Base-by-base conservation (phyloP, 2,888 invertebrate species). In the Thecophora atra region DNA sequence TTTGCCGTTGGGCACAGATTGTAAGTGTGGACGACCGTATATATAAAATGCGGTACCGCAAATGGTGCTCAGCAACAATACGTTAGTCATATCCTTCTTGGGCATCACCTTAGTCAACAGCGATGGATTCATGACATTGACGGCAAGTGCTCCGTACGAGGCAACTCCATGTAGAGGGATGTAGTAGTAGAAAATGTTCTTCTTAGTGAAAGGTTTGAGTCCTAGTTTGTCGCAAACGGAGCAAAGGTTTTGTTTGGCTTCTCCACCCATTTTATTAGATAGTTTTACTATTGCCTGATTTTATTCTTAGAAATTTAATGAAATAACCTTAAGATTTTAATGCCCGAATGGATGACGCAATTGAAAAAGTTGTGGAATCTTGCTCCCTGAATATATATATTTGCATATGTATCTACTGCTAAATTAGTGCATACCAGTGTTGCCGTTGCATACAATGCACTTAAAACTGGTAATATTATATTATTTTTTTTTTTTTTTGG, bases 61-160 rank as follows among this genome's bases (percentile, higher is more conserved):
- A 60, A 97, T 90, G 3, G 96, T 92, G 79, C 93, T 92, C 76
- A 94, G 88, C 78, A 97, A 90, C 67, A 97, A 88, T 62, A 93
- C 87, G 87, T 96, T 96, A 63, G 94, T 94, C 63, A 94, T 88
- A 86, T 95, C 94, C 85, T 91, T 84, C 66, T 81, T 81, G 17
- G 80, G 79, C 52, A 84, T 69, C 42, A 83, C 91, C 92, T 92
- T 92, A 79, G 92, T 89, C 80, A 93, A 89, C 78, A 94, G 87
- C 77, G 91, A 89, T 4, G 95, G 95, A 83, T 95, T 94, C 93
- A 95, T 94, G 69, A 95, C 93, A 87, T 93, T 93, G 64, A 95
- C 88, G 63, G 94, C 93, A 68, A 95, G 89, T 52, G 93, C 91
- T 80, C 92, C 91, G 86, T 95, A 95, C 84, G 93, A 92, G 21